A percentile compares a stretch with the other conserved stretches of the same genome.
Evolutionary conservation across 2,888 invertebrate species (phyloP).

Genomic region (Cheilosia pagana): DNA sequence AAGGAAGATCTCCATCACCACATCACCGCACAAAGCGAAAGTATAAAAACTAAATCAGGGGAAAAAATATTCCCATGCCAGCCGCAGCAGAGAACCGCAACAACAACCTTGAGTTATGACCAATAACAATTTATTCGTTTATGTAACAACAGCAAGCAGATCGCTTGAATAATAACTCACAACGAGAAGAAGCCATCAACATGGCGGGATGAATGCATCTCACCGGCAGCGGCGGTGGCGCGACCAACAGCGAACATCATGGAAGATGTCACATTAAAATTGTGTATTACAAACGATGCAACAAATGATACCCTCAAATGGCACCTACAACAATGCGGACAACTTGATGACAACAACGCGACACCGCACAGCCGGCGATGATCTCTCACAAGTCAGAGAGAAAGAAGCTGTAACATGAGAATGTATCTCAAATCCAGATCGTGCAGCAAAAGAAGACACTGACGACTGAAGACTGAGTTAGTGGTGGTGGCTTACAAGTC

Average conservation of each 20-base stretch:
- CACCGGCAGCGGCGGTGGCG: not conserved
- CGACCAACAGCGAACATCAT: constrained; percentile 13
- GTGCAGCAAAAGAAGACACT: constrained; percentile 1
- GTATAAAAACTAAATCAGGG: constrained; percentile 22
- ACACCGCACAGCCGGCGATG: constrained; percentile 40
- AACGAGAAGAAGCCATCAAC: constrained; percentile 61
- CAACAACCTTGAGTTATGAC: constrained; percentile 71
- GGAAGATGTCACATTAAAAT: constrained; percentile 70
- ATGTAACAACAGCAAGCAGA: constrained; percentile 54
- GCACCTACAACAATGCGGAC: constrained; percentile 62
- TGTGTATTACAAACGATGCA: constrained; percentile 65
- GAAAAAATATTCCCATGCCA: constrained; percentile 51
- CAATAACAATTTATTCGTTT: constrained; percentile 72
- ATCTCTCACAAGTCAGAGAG: constrained; percentile 32
- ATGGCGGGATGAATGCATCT: constrained; percentile 38
- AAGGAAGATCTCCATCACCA: constrained; percentile 26
- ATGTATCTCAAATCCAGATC: constrained; percentile 61
- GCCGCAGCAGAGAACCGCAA: constrained; percentile 19
- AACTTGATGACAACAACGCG: constrained; percentile 34
- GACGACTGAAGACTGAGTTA: not conserved
- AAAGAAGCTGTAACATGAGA: constrained; percentile 60
- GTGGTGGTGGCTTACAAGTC: constrained; percentile 19
- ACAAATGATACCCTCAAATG: constrained; percentile 70
- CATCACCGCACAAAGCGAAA: constrained; percentile 20
- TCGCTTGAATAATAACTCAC: constrained; percentile 28